Evolutionary conservation across 1,140 invertebrate genomes (phyloP), one percentile per base, ranked within the genome.

Genomic region (Goniozus legneri): DNA sequence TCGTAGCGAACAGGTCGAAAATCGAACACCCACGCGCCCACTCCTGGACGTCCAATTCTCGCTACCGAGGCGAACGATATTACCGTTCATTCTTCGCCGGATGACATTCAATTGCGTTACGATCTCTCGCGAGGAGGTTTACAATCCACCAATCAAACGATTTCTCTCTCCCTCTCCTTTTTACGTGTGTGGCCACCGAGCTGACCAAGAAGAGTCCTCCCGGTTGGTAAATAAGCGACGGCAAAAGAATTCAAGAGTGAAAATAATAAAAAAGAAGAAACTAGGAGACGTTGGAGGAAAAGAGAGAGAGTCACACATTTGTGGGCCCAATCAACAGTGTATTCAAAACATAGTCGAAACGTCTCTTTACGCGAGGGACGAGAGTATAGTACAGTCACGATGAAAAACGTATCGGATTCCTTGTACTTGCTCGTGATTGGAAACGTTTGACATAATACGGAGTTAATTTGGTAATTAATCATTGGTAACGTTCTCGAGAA

Each of bases 301-400:
- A 52, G 57, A 60, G 48, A 60, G 54, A 44, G 58, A 65, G 65
- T 71, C 69, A 73, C 69, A 72, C 69, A 67, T 76, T 76, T 74
- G 71, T 71, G 64, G 60, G n/a, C 62, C 70, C 70, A 75, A 76
- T 76, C 72, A 75, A 71, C 71, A 68, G 54, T 62, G 67, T 64
- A 76, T 76, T 76, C 72, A 75, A 67, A 60, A 60, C 65, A 64
- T 62, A 64, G 70, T 73, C 73, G n/a, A n/a, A n/a, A 66, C 72
- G 74, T 71, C 70, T 74, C 62, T 54, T 52, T 54, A 50, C 50
- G 18, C 35, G 47, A 48, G 55, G 55, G 42, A 56, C 50, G 42
- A 21, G 21, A 38, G 52, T 22, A 40, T n/a, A 6, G 51, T 62
- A 58, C 50, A 64, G 61, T 46, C 54, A 44, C 44, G 41, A 32